phyloP scores from a whole-genome alignment of 2,888 invertebrate species.

The Diachrysia chrysitis region DNA sequence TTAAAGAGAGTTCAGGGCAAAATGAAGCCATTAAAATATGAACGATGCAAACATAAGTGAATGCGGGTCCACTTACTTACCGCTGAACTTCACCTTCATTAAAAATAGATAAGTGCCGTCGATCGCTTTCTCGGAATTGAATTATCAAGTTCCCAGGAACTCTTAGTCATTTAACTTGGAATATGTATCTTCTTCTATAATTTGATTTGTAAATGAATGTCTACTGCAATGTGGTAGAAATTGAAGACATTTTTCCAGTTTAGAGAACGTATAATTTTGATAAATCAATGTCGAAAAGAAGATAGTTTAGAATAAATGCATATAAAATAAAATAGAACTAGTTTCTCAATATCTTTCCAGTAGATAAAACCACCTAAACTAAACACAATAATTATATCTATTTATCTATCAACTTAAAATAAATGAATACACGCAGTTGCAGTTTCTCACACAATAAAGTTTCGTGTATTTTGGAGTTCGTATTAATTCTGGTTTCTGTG shows the following conservation, averaged over 20 bases:
- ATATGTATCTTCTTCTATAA: background rate
- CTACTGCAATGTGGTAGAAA: background rate
- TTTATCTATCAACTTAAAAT: background rate
- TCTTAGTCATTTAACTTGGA: slow-evolving; percentile 20
- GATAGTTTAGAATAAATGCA: background rate
- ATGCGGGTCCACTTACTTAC: slow-evolving; percentile 6
- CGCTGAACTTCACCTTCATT: slow-evolving; percentile 37
- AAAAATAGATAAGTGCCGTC: slow-evolving; percentile 38
- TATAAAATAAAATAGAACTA: too few relatives aligned
- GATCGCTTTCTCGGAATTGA: slow-evolving; percentile 37
- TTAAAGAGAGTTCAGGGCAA: background rate
- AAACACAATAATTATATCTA: too few relatives aligned
- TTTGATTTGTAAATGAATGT: background rate
- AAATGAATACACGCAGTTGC: background rate
- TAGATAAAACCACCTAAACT: background rate
- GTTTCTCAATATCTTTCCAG: background rate
- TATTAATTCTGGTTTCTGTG: slow-evolving; percentile 53
- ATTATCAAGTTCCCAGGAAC: slow-evolving; percentile 37
- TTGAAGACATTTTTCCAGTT: background rate
- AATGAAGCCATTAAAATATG: slow-evolving; percentile 19
- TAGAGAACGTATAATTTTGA: background rate
- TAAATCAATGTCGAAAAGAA: background rate
- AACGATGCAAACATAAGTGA: slow-evolving; percentile 17
- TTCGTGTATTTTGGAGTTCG: slow-evolving; percentile 23
- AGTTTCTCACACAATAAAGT: slow-evolving; percentile 15